Evolutionary conservation across 2,797 vertebrate species (phyloP).

Genomic region (Pseudochirops cupreus): DNA sequence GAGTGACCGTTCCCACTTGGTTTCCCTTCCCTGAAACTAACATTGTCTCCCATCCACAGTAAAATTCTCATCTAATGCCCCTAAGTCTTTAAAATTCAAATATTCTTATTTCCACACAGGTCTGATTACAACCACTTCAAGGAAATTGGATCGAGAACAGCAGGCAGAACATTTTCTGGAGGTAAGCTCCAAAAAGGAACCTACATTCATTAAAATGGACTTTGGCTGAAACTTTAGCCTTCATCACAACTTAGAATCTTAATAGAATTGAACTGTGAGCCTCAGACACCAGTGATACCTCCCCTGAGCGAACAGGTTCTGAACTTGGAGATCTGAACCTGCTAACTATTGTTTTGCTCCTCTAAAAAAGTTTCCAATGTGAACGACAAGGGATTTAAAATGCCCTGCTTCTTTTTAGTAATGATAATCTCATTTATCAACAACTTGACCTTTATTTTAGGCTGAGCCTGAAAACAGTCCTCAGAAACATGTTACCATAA

Average conservation of each 20-base stretch:
- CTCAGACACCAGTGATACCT: slow-evolving; percentile 31
- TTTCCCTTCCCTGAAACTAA: slow-evolving; percentile 62
- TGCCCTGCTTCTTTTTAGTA: not conserved
- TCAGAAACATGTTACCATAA: not conserved
- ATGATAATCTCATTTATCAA: not conserved
- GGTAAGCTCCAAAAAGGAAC: slow-evolving; percentile 85
- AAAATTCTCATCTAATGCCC: slow-evolving; percentile 52
- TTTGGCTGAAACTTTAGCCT: slow-evolving; percentile 54
- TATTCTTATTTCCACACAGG: slow-evolving; percentile 86
- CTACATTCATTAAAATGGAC: slow-evolving; percentile 51
- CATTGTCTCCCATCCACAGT: slow-evolving; percentile 56
- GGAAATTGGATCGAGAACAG: slow-evolving; percentile 95
- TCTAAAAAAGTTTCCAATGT: not conserved
- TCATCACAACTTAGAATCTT: slow-evolving; percentile 10
- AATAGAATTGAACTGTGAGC: slow-evolving; percentile 13
- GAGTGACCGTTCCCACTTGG: slow-evolving; percentile 28
- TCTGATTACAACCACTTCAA: slow-evolving; percentile 94
- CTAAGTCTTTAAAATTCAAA: slow-evolving; percentile 76
- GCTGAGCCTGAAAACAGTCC: not conserved
- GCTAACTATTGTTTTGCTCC: not conserved
- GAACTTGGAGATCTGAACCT: not conserved
- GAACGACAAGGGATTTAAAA: rapidly evolving
- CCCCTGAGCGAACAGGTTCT: not conserved
- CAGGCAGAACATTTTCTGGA: slow-evolving; percentile 95
- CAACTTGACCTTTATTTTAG: not conserved